These are phyloP conservation scores for Paramuricea clavata DNA, from an alignment of 92 coral and sea anemone species.

Conservation along the genomic window DNA sequence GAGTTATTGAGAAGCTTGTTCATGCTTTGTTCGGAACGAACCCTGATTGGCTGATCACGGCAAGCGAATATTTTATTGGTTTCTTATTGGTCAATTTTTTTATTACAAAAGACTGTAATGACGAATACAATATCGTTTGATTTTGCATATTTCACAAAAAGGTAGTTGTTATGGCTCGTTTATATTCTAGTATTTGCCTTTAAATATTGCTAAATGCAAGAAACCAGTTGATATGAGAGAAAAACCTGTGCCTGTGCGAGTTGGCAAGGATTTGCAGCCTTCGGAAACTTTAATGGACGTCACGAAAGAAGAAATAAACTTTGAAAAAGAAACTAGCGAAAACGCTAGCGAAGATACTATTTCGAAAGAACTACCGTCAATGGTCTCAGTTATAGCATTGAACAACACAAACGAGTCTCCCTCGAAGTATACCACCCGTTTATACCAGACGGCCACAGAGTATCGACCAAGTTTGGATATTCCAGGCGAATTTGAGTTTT, in stretches of 20 bases:
- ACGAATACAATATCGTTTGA: conserved; percentile 48
- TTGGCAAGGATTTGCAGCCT: conserved; percentile 24
- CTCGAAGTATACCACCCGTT: neutral
- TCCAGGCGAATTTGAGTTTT: conserved; percentile 39
- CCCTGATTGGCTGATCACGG: conserved; percentile 24
- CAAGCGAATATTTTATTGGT: neutral
- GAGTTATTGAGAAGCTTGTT: neutral
- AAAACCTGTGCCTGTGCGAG: conserved; percentile 45
- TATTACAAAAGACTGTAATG: conserved; percentile 30
- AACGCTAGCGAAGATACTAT: conserved; percentile 4
- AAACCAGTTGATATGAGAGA: conserved; percentile 43
- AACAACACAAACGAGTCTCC: conserved; percentile 14
- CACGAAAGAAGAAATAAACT: neutral
- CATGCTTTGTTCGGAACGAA: neutral
- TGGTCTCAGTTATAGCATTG: conserved; percentile 36
- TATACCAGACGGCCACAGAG: conserved; percentile 20
- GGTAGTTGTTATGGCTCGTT: neutral
- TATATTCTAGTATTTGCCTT: conserved; percentile 8
- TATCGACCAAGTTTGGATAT: conserved; percentile 17
- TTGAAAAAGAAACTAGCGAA: conserved; percentile 5
- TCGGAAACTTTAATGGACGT: conserved; percentile 3
- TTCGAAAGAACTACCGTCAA: conserved; percentile 40
- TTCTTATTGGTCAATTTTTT: conserved; percentile 13
- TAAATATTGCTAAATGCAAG: conserved; percentile 34
- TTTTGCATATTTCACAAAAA: conserved; percentile 37